Conservation (phyloP, 2,888 invertebrate species). For the Lepidocyrtinus sp. region DNA sequence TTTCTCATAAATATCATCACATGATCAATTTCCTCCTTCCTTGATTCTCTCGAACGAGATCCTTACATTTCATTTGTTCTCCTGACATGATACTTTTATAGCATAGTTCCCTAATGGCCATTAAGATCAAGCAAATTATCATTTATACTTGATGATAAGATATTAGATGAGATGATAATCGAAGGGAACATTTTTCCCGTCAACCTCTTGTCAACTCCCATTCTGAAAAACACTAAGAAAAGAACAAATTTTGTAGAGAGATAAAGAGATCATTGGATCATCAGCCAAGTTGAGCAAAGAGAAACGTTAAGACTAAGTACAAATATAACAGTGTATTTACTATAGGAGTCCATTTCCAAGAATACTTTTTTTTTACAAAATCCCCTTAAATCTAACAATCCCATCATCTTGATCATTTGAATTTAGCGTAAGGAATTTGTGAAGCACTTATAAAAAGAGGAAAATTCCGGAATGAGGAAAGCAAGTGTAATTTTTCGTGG, state of each 20-base stretch:
- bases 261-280: constrained; percentile 25
- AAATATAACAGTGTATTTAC: no score
- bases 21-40: not conserved
- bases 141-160: constrained; percentile 17
- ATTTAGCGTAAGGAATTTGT: constrained; percentile 20
- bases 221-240: not conserved
- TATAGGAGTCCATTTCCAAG: not conserved
- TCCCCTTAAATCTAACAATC: constrained; percentile 55
- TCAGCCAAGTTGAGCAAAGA: constrained; percentile 1
- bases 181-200: constrained; percentile 19
- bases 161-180: not conserved
- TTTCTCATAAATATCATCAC: not conserved
- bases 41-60: not conserved
- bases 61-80: constrained; percentile 18
- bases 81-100: not conserved
- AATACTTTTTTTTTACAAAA: constrained; percentile 1
- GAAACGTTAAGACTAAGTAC: not conserved
- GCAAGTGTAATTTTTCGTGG: constrained; percentile 70
- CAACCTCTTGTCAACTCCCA: constrained; percentile 26
- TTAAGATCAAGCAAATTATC: constrained; percentile 36
- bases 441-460: constrained; percentile 25
- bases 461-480: constrained; percentile 43
- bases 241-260: constrained; percentile 16
- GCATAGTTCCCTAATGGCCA: not conserved
- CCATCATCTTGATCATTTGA: constrained; percentile 35